phyloP scores from a whole-genome alignment of 2,113 vertebrate species.

The Microtus montanus region DNA sequence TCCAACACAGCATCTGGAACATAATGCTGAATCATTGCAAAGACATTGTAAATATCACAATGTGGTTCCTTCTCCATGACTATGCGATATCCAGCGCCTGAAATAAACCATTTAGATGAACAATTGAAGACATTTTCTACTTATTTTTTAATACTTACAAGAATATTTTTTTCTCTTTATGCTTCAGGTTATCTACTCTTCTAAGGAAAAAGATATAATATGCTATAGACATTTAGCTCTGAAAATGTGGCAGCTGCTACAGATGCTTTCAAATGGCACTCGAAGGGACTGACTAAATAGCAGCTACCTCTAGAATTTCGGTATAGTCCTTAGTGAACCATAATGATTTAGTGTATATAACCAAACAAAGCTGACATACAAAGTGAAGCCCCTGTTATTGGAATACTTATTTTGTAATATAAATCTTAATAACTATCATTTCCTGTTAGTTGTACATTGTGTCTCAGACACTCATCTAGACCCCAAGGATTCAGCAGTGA shows the following conservation, averaged over 20 bases:
- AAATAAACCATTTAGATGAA: slow-evolving; percentile 47
- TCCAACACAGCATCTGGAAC: slow-evolving; percentile 93
- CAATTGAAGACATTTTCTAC: slow-evolving; percentile 10
- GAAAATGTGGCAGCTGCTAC: neutral
- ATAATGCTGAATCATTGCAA: slow-evolving; percentile 90
- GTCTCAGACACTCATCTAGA: neutral
- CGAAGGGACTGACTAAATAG: neutral
- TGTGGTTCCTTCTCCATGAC: slow-evolving; percentile 94
- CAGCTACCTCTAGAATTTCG: neutral
- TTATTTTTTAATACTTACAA: neutral
- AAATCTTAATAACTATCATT: neutral
- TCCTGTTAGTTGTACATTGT: neutral
- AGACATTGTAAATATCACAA: slow-evolving; percentile 92
- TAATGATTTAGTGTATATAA: neutral
- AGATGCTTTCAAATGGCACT: neutral
- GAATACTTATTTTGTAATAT: slow-evolving; percentile 11
- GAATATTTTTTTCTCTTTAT: neutral
- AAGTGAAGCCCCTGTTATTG: neutral
- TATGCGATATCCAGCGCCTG: slow-evolving; percentile 97
- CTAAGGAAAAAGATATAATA: neutral
- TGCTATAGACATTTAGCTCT: neutral
- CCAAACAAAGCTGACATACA: neutral
- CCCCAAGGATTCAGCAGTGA: neutral
- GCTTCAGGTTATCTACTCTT: neutral
- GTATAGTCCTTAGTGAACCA: neutral